These are phyloP conservation scores for Argopecten irradians DNA, from an alignment of 1,140 invertebrate species.

Conservation along the genomic window DNA sequence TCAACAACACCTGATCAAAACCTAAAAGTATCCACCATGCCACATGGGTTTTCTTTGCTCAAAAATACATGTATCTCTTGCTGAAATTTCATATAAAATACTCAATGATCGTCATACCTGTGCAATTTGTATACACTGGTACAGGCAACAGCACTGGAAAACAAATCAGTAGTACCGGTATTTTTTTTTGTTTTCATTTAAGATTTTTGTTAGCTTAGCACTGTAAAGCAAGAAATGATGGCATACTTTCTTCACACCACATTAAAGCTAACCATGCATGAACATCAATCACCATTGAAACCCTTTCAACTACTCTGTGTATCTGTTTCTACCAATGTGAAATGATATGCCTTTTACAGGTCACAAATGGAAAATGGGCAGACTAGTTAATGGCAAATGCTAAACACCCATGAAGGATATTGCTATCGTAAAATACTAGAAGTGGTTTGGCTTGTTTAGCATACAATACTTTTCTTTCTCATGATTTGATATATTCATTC, in stretches of 20 bases:
- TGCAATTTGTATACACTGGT: not conserved
- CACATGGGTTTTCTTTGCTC: not conserved
- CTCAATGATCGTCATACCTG: not conserved
- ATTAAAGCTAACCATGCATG: not conserved
- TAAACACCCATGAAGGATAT: not conserved
- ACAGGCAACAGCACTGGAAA: not conserved
- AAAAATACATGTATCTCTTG: not conserved
- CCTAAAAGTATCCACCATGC: not conserved
- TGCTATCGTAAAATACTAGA: not conserved
- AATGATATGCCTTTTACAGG: slow-evolving; percentile 2
- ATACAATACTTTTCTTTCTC: not conserved
- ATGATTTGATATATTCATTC: not conserved
- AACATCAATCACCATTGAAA: not conserved
- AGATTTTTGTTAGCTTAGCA: not conserved
- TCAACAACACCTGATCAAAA: not conserved
- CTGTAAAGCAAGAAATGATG: not conserved
- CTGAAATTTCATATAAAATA: not conserved
- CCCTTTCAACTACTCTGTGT: not conserved
- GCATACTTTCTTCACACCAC: not conserved
- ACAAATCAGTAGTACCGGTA: not conserved
- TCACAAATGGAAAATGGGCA: not conserved
- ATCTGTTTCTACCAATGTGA: not conserved
- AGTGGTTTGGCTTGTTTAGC: not conserved
- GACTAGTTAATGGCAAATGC: slow-evolving; percentile 2
- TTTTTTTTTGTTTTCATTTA: no score